Evolutionary conservation across 2,888 invertebrate species (phyloP).

Genomic region (Coleophora flavipennella): DNA sequence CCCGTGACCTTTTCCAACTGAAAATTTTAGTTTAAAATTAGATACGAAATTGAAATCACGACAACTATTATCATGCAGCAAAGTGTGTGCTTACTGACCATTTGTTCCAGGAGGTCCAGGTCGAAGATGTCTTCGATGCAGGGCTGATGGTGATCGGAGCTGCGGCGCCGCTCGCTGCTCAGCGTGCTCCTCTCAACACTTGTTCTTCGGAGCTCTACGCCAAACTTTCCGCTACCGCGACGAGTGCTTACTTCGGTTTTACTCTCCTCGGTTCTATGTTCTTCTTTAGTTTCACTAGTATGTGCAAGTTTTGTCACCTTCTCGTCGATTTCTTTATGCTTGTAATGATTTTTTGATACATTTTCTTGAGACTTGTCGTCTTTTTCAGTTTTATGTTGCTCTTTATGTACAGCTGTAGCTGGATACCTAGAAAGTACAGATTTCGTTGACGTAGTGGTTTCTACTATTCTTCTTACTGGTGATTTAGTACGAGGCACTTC

Average conservation of each 20-base stretch:
- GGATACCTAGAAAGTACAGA: slow-evolving; percentile 31
- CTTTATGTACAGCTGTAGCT: slow-evolving; percentile 18
- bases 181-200: slow-evolving; percentile 63
- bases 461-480: slow-evolving; percentile 30
- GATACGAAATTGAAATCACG: slow-evolving; percentile 20
- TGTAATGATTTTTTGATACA: slow-evolving; percentile 39
- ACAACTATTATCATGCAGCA: slow-evolving; percentile 26
- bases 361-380: slow-evolving; percentile 25
- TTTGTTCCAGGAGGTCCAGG: slow-evolving; percentile 77
- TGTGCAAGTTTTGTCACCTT: slow-evolving; percentile 35
- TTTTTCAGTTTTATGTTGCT: slow-evolving; percentile 29
- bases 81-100: slow-evolving; percentile 65
- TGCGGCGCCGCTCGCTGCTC: slow-evolving; percentile 58
- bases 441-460: slow-evolving; percentile 30
- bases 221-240: slow-evolving; percentile 76
- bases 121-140: slow-evolving; percentile 83
- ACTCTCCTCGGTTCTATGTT: slow-evolving; percentile 37
- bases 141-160: slow-evolving; percentile 63
- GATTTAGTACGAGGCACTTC: slow-evolving; percentile 37
- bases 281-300: slow-evolving; percentile 51
- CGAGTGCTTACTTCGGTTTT: slow-evolving; percentile 56
- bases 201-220: slow-evolving; percentile 75
- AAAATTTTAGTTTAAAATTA: slow-evolving; percentile 30
- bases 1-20: slow-evolving; percentile 82
- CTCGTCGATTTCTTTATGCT: no score